Base-by-base conservation (phyloP, 2,113 vertebrate species). In the Solea solea region DNA sequence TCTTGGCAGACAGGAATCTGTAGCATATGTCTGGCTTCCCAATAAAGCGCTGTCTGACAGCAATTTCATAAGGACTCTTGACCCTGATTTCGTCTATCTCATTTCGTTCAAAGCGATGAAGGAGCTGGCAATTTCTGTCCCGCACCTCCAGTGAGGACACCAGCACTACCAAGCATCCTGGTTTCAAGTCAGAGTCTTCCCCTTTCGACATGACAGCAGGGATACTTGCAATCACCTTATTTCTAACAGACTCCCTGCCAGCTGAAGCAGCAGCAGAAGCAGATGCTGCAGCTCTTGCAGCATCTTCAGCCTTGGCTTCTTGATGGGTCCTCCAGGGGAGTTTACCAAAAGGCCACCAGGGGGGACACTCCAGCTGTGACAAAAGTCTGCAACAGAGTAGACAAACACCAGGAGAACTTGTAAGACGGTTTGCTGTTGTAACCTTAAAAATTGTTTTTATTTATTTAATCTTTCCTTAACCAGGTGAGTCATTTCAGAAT, bases 301-400 rank as follows among this genome's bases (percentile, higher is more conserved):
- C 69, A 14, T 89, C 91, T 72, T 90, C 91, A 0, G 85, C 69
- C 9, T 95, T 95, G 0, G 63, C 15, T 11, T 96, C 94, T 48
- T 80, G 61, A 0, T 94, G 91, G 0, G 16, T 66, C 85, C 92
- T 96, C 96, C 96, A 95, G 21, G 95, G 93, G 7, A 93, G 92
- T 83, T 91, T 93, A 72, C 94, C 90, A 63, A 98, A 98, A 0
- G 96, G 97, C 98, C 98, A 98, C 98, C 97, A 99, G 28, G 95
- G 82, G 0, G 96, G 96, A 72, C 95, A 95, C 80, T 99, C 97
- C 7, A 99, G 92, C 76, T 97, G 93, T 0, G 93, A 95, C 64
- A 99, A 75, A 52, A 98, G 86, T 84, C 97, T 99, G 85, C 34
- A 70, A 82, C 5, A 76, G 25, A 51, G 41, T 2, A 57, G 49